Percentiles rank a stretch among this genome's conserved stretches.
These are phyloP conservation scores for Heliconius eleuchia DNA, from an alignment of 1,140 invertebrate species.

Conservation along the genomic window DNA sequence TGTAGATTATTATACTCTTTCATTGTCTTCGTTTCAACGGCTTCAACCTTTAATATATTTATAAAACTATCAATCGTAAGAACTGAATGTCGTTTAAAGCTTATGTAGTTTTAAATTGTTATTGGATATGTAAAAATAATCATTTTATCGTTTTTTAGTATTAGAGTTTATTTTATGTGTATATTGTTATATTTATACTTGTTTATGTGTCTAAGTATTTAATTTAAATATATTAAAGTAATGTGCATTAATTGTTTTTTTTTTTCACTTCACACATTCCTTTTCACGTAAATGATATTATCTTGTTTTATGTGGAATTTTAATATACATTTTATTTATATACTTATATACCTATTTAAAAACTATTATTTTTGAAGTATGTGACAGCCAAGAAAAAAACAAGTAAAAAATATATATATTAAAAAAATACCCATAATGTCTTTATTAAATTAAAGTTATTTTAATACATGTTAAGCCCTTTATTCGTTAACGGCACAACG, in stretches of 20 bases:
- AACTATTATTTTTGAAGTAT: too few species aligned
- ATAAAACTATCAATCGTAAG: not conserved
- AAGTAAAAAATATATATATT: too few species aligned
- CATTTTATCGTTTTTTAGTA: constrained; percentile 35
- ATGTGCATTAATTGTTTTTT: constrained; percentile 37
- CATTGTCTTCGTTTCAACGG: constrained; percentile 15
- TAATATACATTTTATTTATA: not conserved
- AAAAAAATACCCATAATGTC: too few species aligned
- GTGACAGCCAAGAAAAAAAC: too few species aligned
- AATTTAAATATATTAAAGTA: constrained; percentile 37
- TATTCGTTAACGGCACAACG: too few species aligned
- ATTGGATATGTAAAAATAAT: constrained; percentile 17
- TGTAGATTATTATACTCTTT: not conserved
- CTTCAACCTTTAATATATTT: constrained; percentile 11
- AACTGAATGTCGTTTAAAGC: constrained; percentile 23
- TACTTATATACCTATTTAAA: too few species aligned
- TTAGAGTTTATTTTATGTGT: constrained; percentile 41
- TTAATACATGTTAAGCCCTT: too few species aligned
- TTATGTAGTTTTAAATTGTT: constrained; percentile 26
- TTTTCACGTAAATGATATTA: not conserved
- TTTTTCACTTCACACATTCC: not conserved
- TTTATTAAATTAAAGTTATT: too few species aligned
- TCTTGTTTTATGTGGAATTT: not conserved
- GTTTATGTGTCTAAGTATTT: constrained; percentile 25
- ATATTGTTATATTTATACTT: constrained; percentile 34